Conservation (phyloP, 2,797 vertebrate genomes). For the Brachyalestes nurse region DNA sequence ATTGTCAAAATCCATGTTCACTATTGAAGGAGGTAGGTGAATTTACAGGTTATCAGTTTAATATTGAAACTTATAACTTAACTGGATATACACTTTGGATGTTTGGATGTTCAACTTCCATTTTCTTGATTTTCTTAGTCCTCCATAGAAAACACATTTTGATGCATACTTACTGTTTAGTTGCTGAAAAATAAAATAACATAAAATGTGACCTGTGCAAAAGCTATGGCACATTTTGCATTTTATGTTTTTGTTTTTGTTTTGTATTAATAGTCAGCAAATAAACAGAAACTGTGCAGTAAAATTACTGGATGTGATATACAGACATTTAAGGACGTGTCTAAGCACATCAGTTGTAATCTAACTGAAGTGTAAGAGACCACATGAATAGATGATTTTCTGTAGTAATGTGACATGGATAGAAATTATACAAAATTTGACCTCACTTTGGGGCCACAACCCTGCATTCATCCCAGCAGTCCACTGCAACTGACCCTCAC, state of each 20-base stretch:
- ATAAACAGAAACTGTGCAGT: too few species aligned
- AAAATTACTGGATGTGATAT: not conserved
- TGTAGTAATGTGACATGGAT: not conserved
- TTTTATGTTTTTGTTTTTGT: too few species aligned
- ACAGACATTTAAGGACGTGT: not conserved
- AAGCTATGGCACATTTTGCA: too few species aligned
- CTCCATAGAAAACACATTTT: too few species aligned
- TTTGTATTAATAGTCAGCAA: too few species aligned
- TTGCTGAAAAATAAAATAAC: too few species aligned
- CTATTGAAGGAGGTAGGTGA: not conserved
- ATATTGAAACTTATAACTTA: not conserved
- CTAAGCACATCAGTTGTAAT: not conserved
- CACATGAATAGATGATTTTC: not conserved
- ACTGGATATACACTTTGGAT: not conserved
- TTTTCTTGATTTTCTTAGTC: too few species aligned
- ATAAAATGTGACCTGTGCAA: too few species aligned
- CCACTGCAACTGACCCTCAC: constrained; percentile 3
- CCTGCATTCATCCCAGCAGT: constrained; percentile 25
- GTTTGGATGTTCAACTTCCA: too few species aligned
- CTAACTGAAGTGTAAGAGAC: not conserved
- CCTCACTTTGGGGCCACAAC: constrained; percentile 75
- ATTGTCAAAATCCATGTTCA: constrained; percentile 3
- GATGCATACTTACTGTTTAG: too few species aligned
- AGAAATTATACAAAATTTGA: constrained; percentile 57
- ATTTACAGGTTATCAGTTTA: not conserved